A percentile compares a stretch with the other conserved stretches of the same genome.
These are phyloP conservation scores for Netelia virgata DNA, from an alignment of 2,888 invertebrate species.

Conservation along the genomic window DNA sequence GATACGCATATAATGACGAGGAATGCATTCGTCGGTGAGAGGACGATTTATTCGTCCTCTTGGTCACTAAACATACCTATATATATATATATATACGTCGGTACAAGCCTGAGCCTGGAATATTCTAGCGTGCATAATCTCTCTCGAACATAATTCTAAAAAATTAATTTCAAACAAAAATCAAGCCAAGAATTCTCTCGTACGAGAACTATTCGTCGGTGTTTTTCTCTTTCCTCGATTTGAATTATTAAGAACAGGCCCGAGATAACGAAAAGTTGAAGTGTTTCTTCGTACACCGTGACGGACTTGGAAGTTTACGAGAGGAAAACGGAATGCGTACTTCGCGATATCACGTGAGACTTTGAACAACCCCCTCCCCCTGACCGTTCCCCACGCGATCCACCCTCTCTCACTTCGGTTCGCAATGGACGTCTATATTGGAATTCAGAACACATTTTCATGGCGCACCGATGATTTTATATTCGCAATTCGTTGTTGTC, in stretches of 20 bases:
- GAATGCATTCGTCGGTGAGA: conserved; percentile 49
- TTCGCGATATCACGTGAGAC: not conserved
- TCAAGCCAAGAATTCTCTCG: too few species aligned
- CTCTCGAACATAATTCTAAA: conserved; percentile 13
- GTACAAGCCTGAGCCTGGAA: not conserved
- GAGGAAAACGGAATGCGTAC: conserved; percentile 5
- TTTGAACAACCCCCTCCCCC: not conserved
- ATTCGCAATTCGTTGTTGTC: not conserved
- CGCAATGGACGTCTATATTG: conserved; percentile 2
- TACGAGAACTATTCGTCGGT: too few species aligned
- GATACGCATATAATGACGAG: conserved; percentile 41
- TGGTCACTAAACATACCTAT: conserved; percentile 12
- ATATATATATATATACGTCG: too few species aligned
- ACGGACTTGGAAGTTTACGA: conserved; percentile 21
- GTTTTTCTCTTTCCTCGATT: conserved; percentile 2
- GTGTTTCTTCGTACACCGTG: not conserved
- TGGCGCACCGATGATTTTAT: not conserved
- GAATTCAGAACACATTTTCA: conserved; percentile 34
- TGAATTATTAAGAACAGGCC: conserved; percentile 7
- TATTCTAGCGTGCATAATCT: conserved; percentile 15
- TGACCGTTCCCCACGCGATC: too few species aligned
- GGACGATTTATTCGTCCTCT: conserved; percentile 54
- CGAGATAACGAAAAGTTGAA: not conserved
- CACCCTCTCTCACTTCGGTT: too few species aligned
- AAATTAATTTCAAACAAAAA: too few species aligned